phyloP scores from a whole-genome alignment of 2,888 invertebrate species.

The Sussaba pulchella region DNA sequence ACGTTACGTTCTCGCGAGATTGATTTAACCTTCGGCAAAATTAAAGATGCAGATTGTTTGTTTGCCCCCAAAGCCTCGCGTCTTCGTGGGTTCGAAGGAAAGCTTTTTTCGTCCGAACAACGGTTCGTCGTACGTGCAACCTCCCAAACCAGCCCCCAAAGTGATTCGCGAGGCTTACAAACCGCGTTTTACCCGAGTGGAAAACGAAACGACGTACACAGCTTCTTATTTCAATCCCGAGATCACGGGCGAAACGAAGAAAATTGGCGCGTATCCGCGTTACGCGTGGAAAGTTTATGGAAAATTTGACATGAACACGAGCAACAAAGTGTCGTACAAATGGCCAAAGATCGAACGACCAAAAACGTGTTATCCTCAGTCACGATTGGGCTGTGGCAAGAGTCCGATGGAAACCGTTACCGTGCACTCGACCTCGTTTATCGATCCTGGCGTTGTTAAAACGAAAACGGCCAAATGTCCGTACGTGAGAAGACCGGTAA shows the following conservation, averaged over 20 bases:
- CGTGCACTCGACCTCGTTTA: slow-evolving; percentile 69
- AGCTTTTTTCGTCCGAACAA: slow-evolving; percentile 13
- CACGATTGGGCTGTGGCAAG: slow-evolving; percentile 65
- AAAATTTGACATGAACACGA: slow-evolving; percentile 67
- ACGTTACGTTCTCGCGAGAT: slow-evolving; percentile 11
- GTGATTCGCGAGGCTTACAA: slow-evolving; percentile 42
- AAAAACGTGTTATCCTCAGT: slow-evolving; percentile 63
- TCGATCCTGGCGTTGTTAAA: slow-evolving; percentile 63
- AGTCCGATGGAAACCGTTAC: slow-evolving; percentile 66
- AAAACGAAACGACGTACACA: slow-evolving; percentile 66
- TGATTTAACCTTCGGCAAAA: slow-evolving; percentile 40
- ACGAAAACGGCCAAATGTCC: slow-evolving; percentile 56
- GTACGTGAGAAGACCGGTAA: slow-evolving; percentile 40
- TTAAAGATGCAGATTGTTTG: slow-evolving; percentile 57
- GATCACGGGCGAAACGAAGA: background rate
- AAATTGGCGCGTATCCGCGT: background rate
- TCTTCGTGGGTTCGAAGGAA: background rate
- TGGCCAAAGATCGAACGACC: slow-evolving; percentile 44
- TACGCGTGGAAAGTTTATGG: slow-evolving; percentile 40
- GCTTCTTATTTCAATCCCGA: slow-evolving; percentile 63
- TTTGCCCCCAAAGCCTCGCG: slow-evolving; percentile 44
- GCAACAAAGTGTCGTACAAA: slow-evolving; percentile 68
- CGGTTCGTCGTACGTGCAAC: slow-evolving; percentile 58
- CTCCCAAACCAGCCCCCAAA: slow-evolving; percentile 34
- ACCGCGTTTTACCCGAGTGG: slow-evolving; percentile 49